phyloP scores from a whole-genome alignment of 2,797 vertebrate genomes.

The Nyctibius grandis region DNA sequence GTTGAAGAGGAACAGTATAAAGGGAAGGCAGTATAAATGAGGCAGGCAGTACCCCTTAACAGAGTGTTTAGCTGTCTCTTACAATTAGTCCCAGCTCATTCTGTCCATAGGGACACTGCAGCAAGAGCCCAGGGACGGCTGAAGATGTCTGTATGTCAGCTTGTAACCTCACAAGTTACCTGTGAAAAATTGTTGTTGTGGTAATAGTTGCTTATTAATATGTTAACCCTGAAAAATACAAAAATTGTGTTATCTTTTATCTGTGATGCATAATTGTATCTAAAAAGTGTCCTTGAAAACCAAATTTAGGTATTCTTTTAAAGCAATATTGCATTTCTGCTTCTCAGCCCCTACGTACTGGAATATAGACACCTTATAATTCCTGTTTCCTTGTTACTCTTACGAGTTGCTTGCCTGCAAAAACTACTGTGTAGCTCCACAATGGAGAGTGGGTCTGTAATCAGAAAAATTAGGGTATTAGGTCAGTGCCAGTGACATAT shows the following conservation, averaged over 20 bases:
- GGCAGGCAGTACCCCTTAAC: not conserved
- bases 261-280: not conserved
- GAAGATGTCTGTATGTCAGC: not conserved
- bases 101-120: not conserved
- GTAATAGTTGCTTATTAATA: not conserved
- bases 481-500: not conserved
- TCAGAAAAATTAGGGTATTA: not conserved
- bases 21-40: not conserved
- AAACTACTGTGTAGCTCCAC: not conserved
- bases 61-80: not conserved
- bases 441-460: not conserved
- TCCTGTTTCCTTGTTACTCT: not conserved
- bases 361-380: not conserved
- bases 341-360: not conserved
- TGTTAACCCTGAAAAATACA: not conserved
- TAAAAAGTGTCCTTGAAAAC: not conserved
- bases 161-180: not conserved
- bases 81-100: not conserved
- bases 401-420: not conserved
- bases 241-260: not conserved
- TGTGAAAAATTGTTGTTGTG: not conserved
- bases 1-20: not conserved
- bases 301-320: not conserved
- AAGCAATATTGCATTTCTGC: not conserved
- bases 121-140: not conserved